phyloP scores from a whole-genome alignment of 1,140 invertebrate genomes.

The Lucilia sericata region DNA sequence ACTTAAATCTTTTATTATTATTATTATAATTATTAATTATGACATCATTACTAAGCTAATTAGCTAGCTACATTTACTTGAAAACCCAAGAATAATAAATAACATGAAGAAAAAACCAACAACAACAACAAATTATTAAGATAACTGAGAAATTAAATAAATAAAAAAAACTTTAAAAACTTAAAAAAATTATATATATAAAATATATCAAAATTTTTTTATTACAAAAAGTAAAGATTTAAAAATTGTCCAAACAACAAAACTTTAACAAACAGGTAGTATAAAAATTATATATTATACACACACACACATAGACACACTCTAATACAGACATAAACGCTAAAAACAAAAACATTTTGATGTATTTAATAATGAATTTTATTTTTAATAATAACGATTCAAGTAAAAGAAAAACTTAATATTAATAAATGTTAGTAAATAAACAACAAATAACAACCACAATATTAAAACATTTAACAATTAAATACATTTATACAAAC shows the following conservation, averaged over 20 bases:
- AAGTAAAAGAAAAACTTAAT: not conserved
- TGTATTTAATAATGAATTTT: conserved; percentile 14
- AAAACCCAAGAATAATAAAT: conserved; percentile 13
- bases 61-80: conserved; percentile 41
- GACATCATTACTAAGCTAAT: conserved; percentile 38
- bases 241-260: conserved; percentile 34
- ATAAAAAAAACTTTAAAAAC: conserved; percentile 30
- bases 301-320: not conserved
- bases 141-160: conserved; percentile 20
- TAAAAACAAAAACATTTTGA: not conserved
- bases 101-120: conserved; percentile 8
- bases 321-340: not conserved
- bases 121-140: conserved; percentile 32
- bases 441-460: too few relatives aligned
- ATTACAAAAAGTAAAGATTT: conserved; percentile 4
- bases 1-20: conserved; percentile 34
- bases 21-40: conserved; percentile 1
- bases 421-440: conserved; percentile 17
- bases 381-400: not conserved
- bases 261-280: conserved; percentile 36
- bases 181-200: conserved; percentile 27
- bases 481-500: not conserved
- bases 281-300: not conserved
- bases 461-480: not conserved
- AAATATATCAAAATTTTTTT: conserved; percentile 38